Conservation (phyloP, 2,888 invertebrate species). For the Volucella zonaria region DNA sequence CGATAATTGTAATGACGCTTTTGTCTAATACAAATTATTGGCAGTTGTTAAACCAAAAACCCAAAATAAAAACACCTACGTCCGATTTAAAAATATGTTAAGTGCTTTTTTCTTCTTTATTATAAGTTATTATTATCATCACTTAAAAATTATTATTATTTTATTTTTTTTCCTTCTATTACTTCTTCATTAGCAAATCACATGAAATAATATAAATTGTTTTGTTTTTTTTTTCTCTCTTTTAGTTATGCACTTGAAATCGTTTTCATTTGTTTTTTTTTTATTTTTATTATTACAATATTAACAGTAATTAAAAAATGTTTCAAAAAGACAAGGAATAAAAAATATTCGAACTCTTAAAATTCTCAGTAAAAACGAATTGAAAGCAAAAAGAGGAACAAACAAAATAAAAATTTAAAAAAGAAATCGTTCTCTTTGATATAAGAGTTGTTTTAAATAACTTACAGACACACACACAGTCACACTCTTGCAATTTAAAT, state of each 20-base stretch:
- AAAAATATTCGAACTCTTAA: constrained; percentile 35
- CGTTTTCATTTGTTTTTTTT: background rate
- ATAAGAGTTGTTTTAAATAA: constrained; percentile 42
- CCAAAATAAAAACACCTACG: constrained; percentile 21
- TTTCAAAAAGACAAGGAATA: constrained; percentile 42
- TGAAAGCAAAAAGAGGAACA: background rate
- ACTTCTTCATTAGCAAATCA: constrained; percentile 43
- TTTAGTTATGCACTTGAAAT: constrained; percentile 38
- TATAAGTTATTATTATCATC: constrained; percentile 48
- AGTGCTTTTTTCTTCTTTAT: constrained; percentile 50
- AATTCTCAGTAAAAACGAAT: constrained; percentile 40
- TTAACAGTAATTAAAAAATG: constrained; percentile 30
- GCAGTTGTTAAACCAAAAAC: background rate
- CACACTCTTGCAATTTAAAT: constrained; percentile 49
- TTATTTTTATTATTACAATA: constrained; percentile 26
- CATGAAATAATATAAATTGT: constrained; percentile 41
- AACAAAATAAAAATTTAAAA: background rate
- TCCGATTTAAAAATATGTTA: constrained; percentile 59
- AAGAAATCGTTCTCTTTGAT: constrained; percentile 19
- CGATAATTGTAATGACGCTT: too few relatives aligned
- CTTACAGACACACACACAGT: constrained; percentile 46
- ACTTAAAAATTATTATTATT: constrained; percentile 28
- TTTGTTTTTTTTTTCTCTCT: constrained; percentile 10
- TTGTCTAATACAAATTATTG: too few relatives aligned
- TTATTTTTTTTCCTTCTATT: constrained; percentile 31